Conservation (phyloP, 2,113 vertebrate species). For the Petaurus breviceps region DNA sequence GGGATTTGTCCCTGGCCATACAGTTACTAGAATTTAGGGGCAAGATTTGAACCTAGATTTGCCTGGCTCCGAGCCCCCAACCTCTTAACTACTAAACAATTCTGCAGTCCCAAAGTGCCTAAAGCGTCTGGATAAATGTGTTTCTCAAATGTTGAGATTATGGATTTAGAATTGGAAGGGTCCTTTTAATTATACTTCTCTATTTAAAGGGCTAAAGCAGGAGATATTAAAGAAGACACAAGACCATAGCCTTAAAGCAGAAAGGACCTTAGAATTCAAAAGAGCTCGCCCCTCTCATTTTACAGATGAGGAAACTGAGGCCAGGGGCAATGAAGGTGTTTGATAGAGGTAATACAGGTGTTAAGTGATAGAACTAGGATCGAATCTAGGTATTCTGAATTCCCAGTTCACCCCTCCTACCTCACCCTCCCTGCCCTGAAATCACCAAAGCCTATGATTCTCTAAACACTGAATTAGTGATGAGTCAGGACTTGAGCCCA, state of each 20-base stretch:
- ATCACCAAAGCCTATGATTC: not conserved
- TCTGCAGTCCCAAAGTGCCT: not conserved
- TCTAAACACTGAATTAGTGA: not conserved
- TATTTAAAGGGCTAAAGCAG: not conserved
- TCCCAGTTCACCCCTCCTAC: not conserved
- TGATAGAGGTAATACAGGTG: not conserved
- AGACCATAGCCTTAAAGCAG: not conserved
- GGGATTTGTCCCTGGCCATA: not conserved
- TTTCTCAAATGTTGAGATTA: not conserved
- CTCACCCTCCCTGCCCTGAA: not conserved
- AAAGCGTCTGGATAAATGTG: not conserved
- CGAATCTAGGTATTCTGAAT: not conserved
- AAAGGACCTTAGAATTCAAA: not conserved
- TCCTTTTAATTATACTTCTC: not conserved
- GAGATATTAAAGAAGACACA: not conserved
- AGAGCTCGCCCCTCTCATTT: not conserved
- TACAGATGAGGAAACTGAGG: not conserved
- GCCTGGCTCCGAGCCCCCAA: not conserved
- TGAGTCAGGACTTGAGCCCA: not conserved
- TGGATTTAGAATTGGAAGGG: not conserved
- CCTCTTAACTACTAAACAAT: not conserved
- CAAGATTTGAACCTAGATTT: not conserved
- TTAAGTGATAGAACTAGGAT: not conserved
- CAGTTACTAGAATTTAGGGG: not conserved
- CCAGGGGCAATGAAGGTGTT: not conserved